Evolutionary conservation across 2,797 vertebrate species (phyloP).

Genomic region (Valencia hispanica): DNA sequence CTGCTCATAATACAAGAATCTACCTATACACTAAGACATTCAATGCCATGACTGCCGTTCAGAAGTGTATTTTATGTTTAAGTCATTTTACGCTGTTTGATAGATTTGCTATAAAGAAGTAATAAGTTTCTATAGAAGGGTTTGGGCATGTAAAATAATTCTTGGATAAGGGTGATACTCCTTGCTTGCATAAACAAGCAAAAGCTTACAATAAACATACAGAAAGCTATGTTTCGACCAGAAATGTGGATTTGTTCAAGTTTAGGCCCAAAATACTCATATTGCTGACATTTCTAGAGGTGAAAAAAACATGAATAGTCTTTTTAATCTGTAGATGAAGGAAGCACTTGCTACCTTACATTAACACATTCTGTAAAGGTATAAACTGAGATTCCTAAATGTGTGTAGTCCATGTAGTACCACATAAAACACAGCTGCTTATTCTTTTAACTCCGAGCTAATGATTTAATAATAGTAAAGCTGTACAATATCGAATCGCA

Average conservation of each 20-base stretch:
- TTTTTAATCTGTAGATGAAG: not conserved
- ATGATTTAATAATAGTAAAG: not conserved
- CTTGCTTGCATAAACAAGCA: not conserved
- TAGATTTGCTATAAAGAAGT: not conserved
- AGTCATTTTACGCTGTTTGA: not conserved
- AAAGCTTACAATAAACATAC: not conserved
- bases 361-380: not conserved
- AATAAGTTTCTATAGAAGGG: not conserved
- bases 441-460: not conserved
- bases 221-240: not conserved
- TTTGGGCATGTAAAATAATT: not conserved
- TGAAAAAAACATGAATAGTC: not conserved
- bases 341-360: not conserved
- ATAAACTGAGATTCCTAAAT: too few relatives aligned
- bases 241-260: not conserved
- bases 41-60: not conserved
- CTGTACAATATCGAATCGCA: not conserved
- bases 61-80: not conserved
- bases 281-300: not conserved
- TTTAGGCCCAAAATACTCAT: not conserved
- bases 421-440: not conserved
- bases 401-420: not conserved
- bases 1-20: not conserved
- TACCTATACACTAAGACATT: not conserved
- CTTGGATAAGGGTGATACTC: not conserved